Percentiles rank a stretch among this genome's conserved stretches.
Conservation (phyloP, 2,797 vertebrate genomes). For the Lepidocolaptes lacrymiger region DNA sequence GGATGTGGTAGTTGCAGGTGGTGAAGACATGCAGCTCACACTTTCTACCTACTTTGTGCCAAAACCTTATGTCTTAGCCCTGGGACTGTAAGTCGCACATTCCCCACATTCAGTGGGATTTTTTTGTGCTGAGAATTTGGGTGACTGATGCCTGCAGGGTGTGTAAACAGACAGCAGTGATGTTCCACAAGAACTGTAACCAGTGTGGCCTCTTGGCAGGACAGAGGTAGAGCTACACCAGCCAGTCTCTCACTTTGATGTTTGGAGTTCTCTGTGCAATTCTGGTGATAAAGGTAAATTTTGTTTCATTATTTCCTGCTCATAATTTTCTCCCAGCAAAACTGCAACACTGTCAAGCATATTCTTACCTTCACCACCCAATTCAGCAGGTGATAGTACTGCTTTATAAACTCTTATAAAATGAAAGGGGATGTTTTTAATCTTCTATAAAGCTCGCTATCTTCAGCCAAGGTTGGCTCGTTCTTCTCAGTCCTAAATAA, state of each 20-base stretch:
- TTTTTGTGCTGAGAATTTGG: not conserved
- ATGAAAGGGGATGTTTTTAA: not conserved
- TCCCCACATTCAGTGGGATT: not conserved
- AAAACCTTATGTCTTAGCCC: not conserved
- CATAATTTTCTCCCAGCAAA: not conserved
- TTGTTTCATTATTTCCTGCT: not conserved
- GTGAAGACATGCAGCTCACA: not conserved
- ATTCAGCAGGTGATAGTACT: not conserved
- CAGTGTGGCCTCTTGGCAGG: not conserved
- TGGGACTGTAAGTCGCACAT: rapidly evolving
- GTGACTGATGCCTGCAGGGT: not conserved
- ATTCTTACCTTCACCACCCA: not conserved
- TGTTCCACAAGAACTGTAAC: rapidly evolving
- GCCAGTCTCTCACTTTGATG: rapidly evolving
- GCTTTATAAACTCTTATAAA: not conserved
- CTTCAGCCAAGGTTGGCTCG: not conserved
- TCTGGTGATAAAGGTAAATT: not conserved
- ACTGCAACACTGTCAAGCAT: not conserved
- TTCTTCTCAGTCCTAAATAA: not conserved
- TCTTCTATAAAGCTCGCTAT: not conserved
- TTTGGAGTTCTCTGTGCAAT: not conserved
- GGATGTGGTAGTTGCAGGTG: not conserved
- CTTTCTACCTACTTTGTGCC: not conserved
- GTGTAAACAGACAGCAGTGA: not conserved
- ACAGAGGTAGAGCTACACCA: not conserved